Evolutionary conservation across 2,113 vertebrate genomes (phyloP).

Genomic region (Ceyx melanurus): DNA sequence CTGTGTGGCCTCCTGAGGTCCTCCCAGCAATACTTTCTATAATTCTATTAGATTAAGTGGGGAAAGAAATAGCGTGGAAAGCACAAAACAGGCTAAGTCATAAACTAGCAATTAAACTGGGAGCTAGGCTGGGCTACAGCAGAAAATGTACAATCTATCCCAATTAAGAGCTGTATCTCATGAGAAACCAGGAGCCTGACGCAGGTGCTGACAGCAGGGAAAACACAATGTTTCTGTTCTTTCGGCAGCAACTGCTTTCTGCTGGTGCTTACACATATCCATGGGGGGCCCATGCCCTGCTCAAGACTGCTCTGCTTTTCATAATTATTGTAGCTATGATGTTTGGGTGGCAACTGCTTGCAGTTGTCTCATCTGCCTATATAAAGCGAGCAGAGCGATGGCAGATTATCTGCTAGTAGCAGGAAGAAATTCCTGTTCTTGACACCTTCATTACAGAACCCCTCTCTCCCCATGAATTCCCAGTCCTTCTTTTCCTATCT

Average conservation of each 20-base stretch:
- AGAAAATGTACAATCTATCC: slow-evolving; percentile 64
- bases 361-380: background rate
- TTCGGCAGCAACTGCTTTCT: slow-evolving; percentile 35
- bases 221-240: slow-evolving; percentile 36
- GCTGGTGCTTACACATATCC: background rate
- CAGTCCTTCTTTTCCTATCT: background rate
- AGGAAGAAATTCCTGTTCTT: background rate
- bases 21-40: slow-evolving; percentile 56
- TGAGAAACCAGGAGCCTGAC: slow-evolving; percentile 44
- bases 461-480: background rate
- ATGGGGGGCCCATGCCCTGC: background rate
- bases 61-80: slow-evolving; percentile 27
- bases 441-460: background rate
- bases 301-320: slow-evolving; percentile 10
- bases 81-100: slow-evolving; percentile 56
- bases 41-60: slow-evolving; percentile 62
- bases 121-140: slow-evolving; percentile 45
- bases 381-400: background rate
- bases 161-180: slow-evolving; percentile 70
- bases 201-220: slow-evolving; percentile 62
- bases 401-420: background rate
- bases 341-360: background rate
- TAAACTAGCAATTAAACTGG: slow-evolving; percentile 52
- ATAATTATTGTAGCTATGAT: background rate
- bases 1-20: slow-evolving; percentile 54